Base-by-base conservation (phyloP, 2,113 vertebrate genomes). In the Brachyhypopomus occidentalis region DNA sequence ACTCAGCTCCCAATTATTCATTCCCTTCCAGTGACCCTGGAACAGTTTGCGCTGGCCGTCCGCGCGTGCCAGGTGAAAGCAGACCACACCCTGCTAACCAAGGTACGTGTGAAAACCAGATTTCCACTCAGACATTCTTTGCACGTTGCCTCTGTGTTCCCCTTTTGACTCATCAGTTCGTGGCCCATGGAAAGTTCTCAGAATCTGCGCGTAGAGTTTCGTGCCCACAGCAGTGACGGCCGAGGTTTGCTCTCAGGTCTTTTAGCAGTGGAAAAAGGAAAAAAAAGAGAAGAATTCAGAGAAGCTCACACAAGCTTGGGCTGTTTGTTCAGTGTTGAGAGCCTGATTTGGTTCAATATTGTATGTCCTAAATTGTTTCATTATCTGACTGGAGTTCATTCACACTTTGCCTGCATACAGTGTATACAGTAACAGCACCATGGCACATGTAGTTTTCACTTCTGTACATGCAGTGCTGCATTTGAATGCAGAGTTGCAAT, bases 111-210 rank as follows among this genome's bases (percentile, higher is more conserved):
- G 84, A 90, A 89, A 89, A 84, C 3, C 34, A 86, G 83, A 85
- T 89, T 91, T 91, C 88, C 90, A 91, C 85, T 91, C 75, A 19
- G 83, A 81, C 87, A 70, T 70, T 75, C 85, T 55, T 85, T 73
- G 77, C 76, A 81, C 85, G 25, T 80, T 84, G 22, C 88, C 73
- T 59, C 67, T 77, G 55, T 75, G 16, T 55, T 78, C 82, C 86
- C 88, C 87, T 89, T 89, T 88, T 89, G 90, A 91, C 82, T 90
- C 90, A 89, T 83, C 88, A 80, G 81, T 77, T 77, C 86, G 81
- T 76, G 74, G 86, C 81, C 77, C 85, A 82, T 92, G 91, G 91
- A 92, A 92, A 92, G 88, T 91, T 91, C 86, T 89, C 87, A 87
- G 81, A 84, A 82, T 80, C n/a, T 38, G 60, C 27, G 64, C 71